Conservation (phyloP, 2,797 vertebrate genomes). For the Alfaro cultratus region DNA sequence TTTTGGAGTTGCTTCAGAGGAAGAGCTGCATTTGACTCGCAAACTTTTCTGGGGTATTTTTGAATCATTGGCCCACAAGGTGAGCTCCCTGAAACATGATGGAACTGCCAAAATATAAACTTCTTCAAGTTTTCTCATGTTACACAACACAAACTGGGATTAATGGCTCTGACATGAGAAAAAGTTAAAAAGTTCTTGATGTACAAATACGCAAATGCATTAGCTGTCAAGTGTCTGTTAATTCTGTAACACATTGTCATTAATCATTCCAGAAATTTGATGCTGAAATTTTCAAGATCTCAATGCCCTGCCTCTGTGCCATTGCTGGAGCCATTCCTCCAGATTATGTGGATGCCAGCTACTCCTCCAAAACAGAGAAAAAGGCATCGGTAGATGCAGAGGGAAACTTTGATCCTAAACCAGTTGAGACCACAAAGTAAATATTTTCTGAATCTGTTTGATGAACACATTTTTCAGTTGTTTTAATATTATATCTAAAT, state of each 20-base stretch:
- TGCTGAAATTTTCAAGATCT: constrained; percentile 92
- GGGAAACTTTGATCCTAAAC: constrained; percentile 96
- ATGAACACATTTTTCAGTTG: neutral
- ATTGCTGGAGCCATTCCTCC: constrained; percentile 94
- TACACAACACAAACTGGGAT: neutral
- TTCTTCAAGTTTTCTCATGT: neutral
- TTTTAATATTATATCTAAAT: constrained; percentile 6
- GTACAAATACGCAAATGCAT: neutral
- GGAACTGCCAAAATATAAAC: neutral
- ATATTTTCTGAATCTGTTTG: neutral
- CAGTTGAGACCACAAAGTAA: constrained; percentile 94
- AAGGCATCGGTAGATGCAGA: constrained; percentile 95
- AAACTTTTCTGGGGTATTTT: constrained; percentile 99
- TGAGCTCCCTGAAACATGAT: constrained; percentile 40
- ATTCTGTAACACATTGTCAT: constrained; percentile 13
- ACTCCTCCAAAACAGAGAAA: constrained; percentile 94
- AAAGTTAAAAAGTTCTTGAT: neutral
- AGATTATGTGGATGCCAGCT: constrained; percentile 95
- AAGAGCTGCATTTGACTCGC: constrained; percentile 93
- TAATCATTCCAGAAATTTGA: constrained; percentile 88
- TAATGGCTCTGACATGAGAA: neutral
- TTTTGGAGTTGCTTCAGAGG: constrained; percentile 93
- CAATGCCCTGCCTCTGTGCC: constrained; percentile 93
- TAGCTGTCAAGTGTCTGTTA: neutral
- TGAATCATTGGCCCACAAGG: constrained; percentile 94